Evolutionary conservation across 2,797 vertebrate species (phyloP).

Genomic region (Notolabrus celidotus): DNA sequence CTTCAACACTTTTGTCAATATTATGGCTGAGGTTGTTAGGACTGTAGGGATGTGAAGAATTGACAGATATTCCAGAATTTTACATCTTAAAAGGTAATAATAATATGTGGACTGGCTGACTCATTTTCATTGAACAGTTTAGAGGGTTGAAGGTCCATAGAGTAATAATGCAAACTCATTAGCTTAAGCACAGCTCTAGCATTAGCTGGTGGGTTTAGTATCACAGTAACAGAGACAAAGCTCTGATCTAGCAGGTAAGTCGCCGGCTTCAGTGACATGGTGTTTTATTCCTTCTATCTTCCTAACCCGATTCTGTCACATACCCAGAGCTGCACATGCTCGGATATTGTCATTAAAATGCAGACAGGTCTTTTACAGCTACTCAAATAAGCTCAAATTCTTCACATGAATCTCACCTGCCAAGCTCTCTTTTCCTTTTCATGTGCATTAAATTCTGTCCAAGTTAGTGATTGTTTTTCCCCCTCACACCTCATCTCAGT

Average conservation of each 20-base stretch:
- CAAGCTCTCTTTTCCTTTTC: slow-evolving; percentile 45
- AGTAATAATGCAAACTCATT: slow-evolving; percentile 45
- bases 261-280: slow-evolving; percentile 62
- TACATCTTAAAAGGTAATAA: too few species aligned
- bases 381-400: slow-evolving; percentile 55
- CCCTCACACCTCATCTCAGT: slow-evolving; percentile 33
- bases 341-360: slow-evolving; percentile 56
- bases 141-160: neutral
- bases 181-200: slow-evolving; percentile 35
- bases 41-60: too few species aligned
- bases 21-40: too few species aligned
- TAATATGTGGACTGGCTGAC: too few species aligned
- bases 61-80: too few species aligned
- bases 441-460: slow-evolving; percentile 36
- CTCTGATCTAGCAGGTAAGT: slow-evolving; percentile 56
- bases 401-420: slow-evolving; percentile 34
- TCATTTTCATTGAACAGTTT: neutral
- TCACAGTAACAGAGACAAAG: slow-evolving; percentile 53
- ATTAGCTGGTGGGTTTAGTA: slow-evolving; percentile 58
- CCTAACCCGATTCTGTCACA: slow-evolving; percentile 81
- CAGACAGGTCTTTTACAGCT: slow-evolving; percentile 52
- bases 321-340: slow-evolving; percentile 45
- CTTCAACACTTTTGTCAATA: too few species aligned
- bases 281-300: slow-evolving; percentile 72
- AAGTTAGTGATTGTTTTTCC: slow-evolving; percentile 6